Evolutionary conservation across 2,113 vertebrate genomes (phyloP).

Genomic region (Amphilophus citrinellus): DNA sequence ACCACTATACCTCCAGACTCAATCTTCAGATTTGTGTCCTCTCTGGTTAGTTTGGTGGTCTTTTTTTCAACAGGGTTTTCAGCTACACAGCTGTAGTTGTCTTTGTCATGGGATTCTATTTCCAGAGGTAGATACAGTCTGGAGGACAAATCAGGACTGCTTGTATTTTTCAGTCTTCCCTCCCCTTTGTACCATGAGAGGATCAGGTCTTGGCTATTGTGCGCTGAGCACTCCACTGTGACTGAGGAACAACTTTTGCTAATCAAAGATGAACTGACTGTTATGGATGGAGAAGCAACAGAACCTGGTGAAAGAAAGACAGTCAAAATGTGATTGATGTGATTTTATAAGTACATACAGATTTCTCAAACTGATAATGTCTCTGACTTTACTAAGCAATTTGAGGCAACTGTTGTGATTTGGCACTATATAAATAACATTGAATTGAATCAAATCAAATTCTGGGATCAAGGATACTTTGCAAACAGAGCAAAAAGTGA

Average conservation of each 20-base stretch:
- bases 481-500: background rate
- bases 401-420: no score
- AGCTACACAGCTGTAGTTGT: slow-evolving; percentile 1
- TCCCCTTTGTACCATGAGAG: background rate
- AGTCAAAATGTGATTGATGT: background rate
- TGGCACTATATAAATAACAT: no score
- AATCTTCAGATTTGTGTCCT: background rate
- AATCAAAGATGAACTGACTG: background rate
- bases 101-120: background rate
- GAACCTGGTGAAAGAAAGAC: background rate
- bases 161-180: background rate
- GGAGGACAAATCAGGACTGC: slow-evolving; percentile 1
- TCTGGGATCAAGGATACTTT: background rate
- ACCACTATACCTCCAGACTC: background rate
- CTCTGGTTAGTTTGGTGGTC: background rate
- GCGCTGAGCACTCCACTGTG: background rate
- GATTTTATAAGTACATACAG: background rate
- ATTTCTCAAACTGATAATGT: background rate
- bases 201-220: background rate
- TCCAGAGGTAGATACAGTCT: background rate
- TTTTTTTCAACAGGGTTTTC: slow-evolving; percentile 3
- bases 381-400: background rate
- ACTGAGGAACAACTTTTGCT: background rate
- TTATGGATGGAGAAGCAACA: background rate
- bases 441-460: no score